Conservation (phyloP, 2,797 vertebrate genomes). For the Falco naumanni region DNA sequence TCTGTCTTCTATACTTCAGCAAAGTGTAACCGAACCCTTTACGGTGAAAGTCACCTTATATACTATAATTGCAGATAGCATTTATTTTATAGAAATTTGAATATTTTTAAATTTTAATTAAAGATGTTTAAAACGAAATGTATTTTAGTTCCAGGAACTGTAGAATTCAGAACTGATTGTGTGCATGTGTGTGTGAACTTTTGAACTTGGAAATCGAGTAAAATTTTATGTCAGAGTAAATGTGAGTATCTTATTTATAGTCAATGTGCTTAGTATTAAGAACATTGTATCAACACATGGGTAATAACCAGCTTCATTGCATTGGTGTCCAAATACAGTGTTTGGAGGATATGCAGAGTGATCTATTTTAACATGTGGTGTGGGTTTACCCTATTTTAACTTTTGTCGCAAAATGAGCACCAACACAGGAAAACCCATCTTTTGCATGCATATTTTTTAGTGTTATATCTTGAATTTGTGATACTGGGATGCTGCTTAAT, state of each 20-base stretch:
- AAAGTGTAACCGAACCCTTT: not conserved
- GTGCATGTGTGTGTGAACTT: not conserved
- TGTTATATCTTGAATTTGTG: not conserved
- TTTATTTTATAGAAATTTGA: not conserved
- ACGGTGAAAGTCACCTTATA: not conserved
- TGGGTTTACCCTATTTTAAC: not conserved
- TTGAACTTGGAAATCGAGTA: not conserved
- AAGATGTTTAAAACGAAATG: rapidly evolving
- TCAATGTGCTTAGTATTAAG: not conserved
- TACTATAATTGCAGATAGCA: not conserved
- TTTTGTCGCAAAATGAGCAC: not conserved
- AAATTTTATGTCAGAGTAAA: not conserved
- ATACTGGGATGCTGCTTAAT: not conserved
- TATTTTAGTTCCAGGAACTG: not conserved
- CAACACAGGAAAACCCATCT: not conserved
- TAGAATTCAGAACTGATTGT: not conserved
- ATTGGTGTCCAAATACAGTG: not conserved
- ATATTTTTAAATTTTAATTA: not conserved
- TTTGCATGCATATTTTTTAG: not conserved
- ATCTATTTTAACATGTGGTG: not conserved
- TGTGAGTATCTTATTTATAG: not conserved
- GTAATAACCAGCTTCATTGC: not conserved
- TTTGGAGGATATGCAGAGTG: not conserved
- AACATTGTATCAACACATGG: not conserved
- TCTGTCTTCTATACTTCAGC: not conserved